Percentiles rank a stretch among this genome's conserved stretches.
Evolutionary conservation across 2,797 vertebrate genomes (phyloP).

Genomic region (Lates japonicus): DNA sequence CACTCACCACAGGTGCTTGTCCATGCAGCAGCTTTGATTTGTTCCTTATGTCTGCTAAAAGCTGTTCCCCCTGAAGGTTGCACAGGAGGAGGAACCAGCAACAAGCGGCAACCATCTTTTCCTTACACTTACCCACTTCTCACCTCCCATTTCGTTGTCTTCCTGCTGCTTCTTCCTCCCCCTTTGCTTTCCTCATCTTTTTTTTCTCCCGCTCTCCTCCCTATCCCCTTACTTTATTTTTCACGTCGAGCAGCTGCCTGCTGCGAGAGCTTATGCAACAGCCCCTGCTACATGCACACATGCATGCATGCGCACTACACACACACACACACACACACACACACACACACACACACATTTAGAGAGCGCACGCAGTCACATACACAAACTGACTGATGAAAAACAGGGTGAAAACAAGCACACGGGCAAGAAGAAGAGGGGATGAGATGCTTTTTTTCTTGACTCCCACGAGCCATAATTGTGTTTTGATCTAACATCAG

Average conservation of each 20-base stretch:
- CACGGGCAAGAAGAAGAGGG: not conserved
- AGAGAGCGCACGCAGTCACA: not conserved
- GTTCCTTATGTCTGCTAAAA: conserved; percentile 47
- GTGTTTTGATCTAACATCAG: conserved; percentile 21
- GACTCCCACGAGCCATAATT: conserved; percentile 9
- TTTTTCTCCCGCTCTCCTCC: conserved; percentile 13
- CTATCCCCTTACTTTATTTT: conserved; percentile 45
- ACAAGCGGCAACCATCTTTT: conserved; percentile 35
- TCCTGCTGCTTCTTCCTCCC: conserved; percentile 45
- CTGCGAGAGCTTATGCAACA: conserved; percentile 63
- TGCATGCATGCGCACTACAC: not conserved
- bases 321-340: conserved; percentile 2
- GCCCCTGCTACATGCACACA: conserved; percentile 12
- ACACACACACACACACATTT: conserved; percentile 5
- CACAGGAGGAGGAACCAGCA: conserved; percentile 45
- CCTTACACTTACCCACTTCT: conserved; percentile 29
- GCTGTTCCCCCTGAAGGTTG: conserved; percentile 40
- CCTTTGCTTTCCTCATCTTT: conserved; percentile 29
- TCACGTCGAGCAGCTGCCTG: conserved; percentile 50
- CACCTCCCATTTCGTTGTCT: conserved; percentile 46
- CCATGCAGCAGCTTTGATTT: conserved; percentile 45
- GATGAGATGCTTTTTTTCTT: not conserved
- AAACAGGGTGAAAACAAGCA: not conserved
- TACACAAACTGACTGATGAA: conserved; percentile 4
- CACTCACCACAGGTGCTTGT: conserved; percentile 18